These are phyloP conservation scores for Lycocorax pyrrhopterus DNA, from an alignment of 2,113 vertebrate species.

Conservation along the genomic window DNA sequence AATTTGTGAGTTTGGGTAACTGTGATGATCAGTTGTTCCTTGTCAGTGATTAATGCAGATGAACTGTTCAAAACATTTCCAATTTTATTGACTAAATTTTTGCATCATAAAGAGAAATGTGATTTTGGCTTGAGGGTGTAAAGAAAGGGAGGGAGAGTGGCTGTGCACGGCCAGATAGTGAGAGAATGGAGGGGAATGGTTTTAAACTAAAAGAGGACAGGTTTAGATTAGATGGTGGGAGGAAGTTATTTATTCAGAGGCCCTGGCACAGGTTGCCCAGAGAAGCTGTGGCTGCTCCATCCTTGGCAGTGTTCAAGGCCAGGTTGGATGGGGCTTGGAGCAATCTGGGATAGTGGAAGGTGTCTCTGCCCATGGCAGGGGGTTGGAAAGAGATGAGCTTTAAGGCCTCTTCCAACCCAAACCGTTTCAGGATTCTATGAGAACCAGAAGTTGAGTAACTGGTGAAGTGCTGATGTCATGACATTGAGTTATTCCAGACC, in stretches of 20 bases:
- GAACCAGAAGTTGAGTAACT: neutral
- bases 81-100: neutral
- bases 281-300: neutral
- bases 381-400: neutral
- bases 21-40: neutral
- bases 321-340: neutral
- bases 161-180: neutral
- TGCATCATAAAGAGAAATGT: neutral
- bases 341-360: neutral
- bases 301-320: neutral
- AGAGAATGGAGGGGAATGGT: neutral
- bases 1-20: neutral
- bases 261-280: neutral
- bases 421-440: neutral
- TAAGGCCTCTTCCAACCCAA: neutral
- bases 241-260: neutral
- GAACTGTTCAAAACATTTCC: neutral
- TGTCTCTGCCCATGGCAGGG: neutral
- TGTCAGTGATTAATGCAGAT: neutral
- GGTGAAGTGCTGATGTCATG: neutral
- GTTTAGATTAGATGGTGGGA: neutral
- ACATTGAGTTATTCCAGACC: neutral
- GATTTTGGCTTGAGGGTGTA: neutral
- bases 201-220: neutral
- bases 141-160: neutral